Conservation (phyloP, 2,113 vertebrate genomes). For the Ammospiza nelsoni region DNA sequence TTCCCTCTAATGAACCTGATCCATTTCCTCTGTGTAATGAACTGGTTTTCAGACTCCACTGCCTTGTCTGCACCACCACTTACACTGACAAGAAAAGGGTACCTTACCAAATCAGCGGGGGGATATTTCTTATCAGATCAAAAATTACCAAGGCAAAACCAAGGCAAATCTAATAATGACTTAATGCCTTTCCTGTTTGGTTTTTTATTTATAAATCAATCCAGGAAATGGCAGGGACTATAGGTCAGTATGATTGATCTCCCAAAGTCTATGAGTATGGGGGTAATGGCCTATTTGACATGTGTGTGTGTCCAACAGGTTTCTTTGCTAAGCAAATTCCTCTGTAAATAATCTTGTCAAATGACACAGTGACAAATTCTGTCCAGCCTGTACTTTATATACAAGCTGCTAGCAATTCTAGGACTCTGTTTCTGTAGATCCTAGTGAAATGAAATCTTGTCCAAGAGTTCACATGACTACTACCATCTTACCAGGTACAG, state of each 20-base stretch:
- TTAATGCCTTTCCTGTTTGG: neutral
- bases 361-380: neutral
- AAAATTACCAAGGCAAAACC: neutral
- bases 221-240: neutral
- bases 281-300: neutral
- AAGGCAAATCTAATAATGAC: neutral
- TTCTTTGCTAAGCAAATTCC: conserved; percentile 11
- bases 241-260: neutral
- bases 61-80: neutral
- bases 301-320: neutral
- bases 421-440: neutral
- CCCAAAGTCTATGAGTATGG: neutral
- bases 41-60: neutral
- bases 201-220: conserved; percentile 5
- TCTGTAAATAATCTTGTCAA: conserved; percentile 1
- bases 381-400: neutral
- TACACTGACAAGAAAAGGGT: neutral
- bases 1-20: neutral
- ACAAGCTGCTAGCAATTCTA: neutral
- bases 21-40: neutral
- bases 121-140: neutral
- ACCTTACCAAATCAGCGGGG: neutral
- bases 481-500: neutral
- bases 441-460: neutral
- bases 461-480: neutral